phyloP scores from a whole-genome alignment of 2,113 vertebrate genomes.

The Gadus macrocephalus region DNA sequence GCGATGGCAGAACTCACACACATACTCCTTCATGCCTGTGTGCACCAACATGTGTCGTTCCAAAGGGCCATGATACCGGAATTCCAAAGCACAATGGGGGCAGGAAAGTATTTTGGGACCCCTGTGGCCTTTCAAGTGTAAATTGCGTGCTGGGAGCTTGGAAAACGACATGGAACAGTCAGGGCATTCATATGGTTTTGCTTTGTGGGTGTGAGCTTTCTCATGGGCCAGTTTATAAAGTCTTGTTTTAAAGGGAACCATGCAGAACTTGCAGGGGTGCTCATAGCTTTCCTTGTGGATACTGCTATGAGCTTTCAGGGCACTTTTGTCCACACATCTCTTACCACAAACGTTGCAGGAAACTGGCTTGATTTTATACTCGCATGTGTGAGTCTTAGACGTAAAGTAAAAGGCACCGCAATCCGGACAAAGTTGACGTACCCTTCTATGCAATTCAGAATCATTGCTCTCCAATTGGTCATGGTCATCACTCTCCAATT shows the following conservation, averaged over 20 bases:
- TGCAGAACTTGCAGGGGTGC: conserved; percentile 51
- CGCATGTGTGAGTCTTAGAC: conserved; percentile 36
- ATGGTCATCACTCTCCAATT: no score
- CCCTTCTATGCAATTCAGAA: not conserved
- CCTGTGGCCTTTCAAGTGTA: conserved; percentile 40
- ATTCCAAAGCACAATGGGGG: conserved; percentile 41
- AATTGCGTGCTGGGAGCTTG: conserved; percentile 15
- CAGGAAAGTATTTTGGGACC: conserved; percentile 33
- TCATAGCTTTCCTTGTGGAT: conserved; percentile 43
- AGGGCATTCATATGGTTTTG: conserved; percentile 44
- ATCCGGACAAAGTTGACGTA: conserved; percentile 43
- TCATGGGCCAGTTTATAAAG: conserved; percentile 44
- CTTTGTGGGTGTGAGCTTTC: conserved; percentile 25
- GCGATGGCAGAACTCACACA: conserved; percentile 48
- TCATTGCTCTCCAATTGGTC: no score
- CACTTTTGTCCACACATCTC: conserved; percentile 27
- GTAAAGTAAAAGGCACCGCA: conserved; percentile 43
- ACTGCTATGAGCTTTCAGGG: conserved; percentile 34
- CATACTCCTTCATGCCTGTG: conserved; percentile 38
- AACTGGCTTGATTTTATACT: conserved; percentile 47
- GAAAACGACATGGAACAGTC: conserved; percentile 43
- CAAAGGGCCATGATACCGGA: not conserved
- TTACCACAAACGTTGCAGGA: conserved; percentile 52
- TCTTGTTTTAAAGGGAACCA: conserved; percentile 43
- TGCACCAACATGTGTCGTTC: conserved; percentile 46